Conservation (phyloP, 2,113 vertebrate genomes). For the Dermatemys mawii region DNA sequence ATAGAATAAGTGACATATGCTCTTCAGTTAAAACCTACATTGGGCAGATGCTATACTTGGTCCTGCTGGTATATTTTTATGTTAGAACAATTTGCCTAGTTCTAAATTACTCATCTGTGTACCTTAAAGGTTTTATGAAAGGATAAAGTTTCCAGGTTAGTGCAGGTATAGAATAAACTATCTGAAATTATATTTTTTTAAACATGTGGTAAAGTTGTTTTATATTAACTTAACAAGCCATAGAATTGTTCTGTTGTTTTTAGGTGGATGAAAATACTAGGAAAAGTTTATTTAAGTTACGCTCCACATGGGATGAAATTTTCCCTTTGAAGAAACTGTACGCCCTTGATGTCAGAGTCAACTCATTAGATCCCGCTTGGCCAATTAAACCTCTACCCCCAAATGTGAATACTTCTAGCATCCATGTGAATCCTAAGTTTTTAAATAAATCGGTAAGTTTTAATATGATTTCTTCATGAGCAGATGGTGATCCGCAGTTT, state of each 20-base stretch:
- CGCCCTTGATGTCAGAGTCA: slow-evolving; percentile 94
- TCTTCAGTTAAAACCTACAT: not conserved
- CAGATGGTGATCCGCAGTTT: slow-evolving; percentile 17
- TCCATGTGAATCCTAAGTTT: slow-evolving; percentile 99
- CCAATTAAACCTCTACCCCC: slow-evolving; percentile 96
- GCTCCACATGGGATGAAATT: slow-evolving; percentile 98
- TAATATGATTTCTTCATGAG: slow-evolving; percentile 27
- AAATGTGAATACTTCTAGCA: slow-evolving; percentile 95
- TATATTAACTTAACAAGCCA: slow-evolving; percentile 87
- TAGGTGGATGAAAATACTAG: slow-evolving; percentile 99
- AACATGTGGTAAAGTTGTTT: slow-evolving; percentile 71
- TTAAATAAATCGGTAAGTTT: slow-evolving; percentile 95
- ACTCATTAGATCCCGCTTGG: slow-evolving; percentile 97
- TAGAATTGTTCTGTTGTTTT: slow-evolving; percentile 89
- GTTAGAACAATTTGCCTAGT: not conserved
- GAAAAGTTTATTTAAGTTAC: slow-evolving; percentile 99
- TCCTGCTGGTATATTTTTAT: not conserved
- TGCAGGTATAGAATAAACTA: not conserved
- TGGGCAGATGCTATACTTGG: not conserved
- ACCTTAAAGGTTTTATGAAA: not conserved
- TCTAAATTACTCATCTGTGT: not conserved
- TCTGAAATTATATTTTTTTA: slow-evolving; percentile 17
- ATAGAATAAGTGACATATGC: not conserved
- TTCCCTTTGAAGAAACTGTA: slow-evolving; percentile 97
- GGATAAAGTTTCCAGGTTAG: not conserved